Base-by-base conservation (phyloP, 2,888 invertebrate genomes). In the Lasioglossum figueresi region DNA sequence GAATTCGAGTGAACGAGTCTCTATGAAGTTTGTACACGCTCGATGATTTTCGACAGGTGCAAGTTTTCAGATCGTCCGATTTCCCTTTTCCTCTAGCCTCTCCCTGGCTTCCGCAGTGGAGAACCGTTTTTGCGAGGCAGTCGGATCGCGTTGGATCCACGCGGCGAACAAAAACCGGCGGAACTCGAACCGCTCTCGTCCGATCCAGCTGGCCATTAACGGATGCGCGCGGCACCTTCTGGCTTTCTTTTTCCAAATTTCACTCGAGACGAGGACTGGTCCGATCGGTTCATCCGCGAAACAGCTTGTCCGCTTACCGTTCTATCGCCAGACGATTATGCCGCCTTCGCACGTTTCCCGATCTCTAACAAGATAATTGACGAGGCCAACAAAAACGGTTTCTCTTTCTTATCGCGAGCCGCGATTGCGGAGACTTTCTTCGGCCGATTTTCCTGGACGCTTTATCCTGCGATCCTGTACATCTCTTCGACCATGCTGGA, bases 241-340 rank as follows among this genome's bases (percentile, higher is more conserved):
- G 83, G 82, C 85, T 87, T 89, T 89, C 90, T 87, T 90, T 87
- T 87, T 85, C 87, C 84, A 71, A 83, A 87, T 90, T 90, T 90
- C 89, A 83, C 90, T 83, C 80, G 27, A 37, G 52, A 52, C 66
- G 52, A 23, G 73, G 80, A 84, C 84, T 73, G 71, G 85, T 87
- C 82, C 77, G 79, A 52, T 79, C 66, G 63, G 66, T 66, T 83
- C 59, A 23, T 76, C 73, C 73, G 56, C 68, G 59, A 31, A 66
- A 40, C 59, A 23, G 37, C 37, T 34, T 8, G 23, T 68, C 37
- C 68, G 31, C 12, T 59, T 27, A 27, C 59, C 66, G 5, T 27
- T 43, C 34, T 48, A 37, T 56, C 52, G 23, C 1, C 14, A 23
- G 23, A 3, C 43, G 40, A 37, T 45, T 63, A 34, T 31, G 34